These are phyloP conservation scores for Latrodectus geometricus DNA, from an alignment of 1,140 invertebrate species.

Conservation along the genomic window DNA sequence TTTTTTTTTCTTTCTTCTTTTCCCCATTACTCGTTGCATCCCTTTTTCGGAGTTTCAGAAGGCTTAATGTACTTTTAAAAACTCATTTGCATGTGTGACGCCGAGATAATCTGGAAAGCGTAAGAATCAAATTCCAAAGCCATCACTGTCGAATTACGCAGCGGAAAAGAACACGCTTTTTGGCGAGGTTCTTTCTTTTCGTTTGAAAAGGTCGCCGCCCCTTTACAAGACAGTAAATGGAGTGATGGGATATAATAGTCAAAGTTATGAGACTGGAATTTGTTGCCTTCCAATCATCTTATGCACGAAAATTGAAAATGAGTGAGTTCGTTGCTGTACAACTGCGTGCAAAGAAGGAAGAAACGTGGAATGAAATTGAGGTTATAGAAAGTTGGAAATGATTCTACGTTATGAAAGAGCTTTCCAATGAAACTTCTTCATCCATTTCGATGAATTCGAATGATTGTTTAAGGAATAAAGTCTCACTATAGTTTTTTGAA, in stretches of 20 bases:
- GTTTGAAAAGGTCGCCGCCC: neutral
- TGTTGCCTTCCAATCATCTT: neutral
- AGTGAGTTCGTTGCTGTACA: neutral
- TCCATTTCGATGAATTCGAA: no score
- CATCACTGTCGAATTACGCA: conserved; percentile 39
- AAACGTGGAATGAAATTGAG: neutral
- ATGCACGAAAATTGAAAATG: neutral
- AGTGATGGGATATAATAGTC: neutral
- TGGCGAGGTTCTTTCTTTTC: neutral
- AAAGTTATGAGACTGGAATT: neutral
- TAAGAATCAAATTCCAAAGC: conserved; percentile 42
- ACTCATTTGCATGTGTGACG: conserved; percentile 36
- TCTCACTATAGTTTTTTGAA: no score
- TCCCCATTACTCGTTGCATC: neutral
- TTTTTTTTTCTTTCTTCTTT: neutral
- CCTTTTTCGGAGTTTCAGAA: no score
- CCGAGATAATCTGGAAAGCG: conserved; percentile 23
- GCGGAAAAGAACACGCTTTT: conserved; percentile 3
- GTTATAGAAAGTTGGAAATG: no score
- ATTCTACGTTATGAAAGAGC: no score
- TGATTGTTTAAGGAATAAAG: no score
- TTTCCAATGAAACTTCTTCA: no score
- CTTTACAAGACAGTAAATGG: neutral
- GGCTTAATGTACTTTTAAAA: conserved; percentile 37
- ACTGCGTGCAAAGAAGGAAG: neutral